Base-by-base conservation (phyloP, 1,140 invertebrate species). In the Pogonomyrmex californicus region DNA sequence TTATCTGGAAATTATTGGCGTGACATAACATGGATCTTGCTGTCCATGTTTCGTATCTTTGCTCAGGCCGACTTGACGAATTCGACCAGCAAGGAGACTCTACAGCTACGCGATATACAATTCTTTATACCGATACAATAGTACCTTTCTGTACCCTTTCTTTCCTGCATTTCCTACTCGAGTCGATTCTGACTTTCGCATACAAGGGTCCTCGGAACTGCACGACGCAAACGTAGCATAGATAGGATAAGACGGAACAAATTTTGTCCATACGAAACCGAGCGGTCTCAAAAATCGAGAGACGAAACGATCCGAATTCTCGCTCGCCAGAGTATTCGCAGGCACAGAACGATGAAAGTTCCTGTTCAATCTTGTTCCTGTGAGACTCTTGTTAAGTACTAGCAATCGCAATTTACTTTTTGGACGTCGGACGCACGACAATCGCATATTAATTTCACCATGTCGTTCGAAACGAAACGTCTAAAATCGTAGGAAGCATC, bases 371-470 rank as follows among this genome's bases (percentile, higher is more conserved):
- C 30, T 56, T 58, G 49, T 2, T 23, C 36, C 62, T 47, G 9
- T 56, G 73, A 83, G 65, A 66, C 86, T 76, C 79, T 76, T 60
- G 73, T 93, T 93, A 94, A 93, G 92, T 93, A 94, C 93, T 93
- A 91, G 86, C 85, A 79, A 88, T 70, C 91, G 86, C 85, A 76
- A 36, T 83, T 87, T 82, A 70, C 66, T 66, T 44, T 87, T 70
- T 38, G n/a, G 14, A 71, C 83, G 36, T 77, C 56, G 62, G 62
- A 36, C 41, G 71, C 41, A 65, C 23, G 30, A 76, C 58, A 49
- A 17, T 70, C 66, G 60, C 73, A 76, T 38, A 36, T 85, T 76
- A 56, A 66, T 81, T 65, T 65, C 79, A 71, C 49, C 12, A 54
- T 49, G 36, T 38, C 36, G 12, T 3, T 30, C 6, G 44, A 9